A percentile compares a stretch with the other conserved stretches of the same genome.
These are phyloP conservation scores for Drosophila pallidifrons DNA, from an alignment of 1,140 invertebrate species.

Conservation along the genomic window DNA sequence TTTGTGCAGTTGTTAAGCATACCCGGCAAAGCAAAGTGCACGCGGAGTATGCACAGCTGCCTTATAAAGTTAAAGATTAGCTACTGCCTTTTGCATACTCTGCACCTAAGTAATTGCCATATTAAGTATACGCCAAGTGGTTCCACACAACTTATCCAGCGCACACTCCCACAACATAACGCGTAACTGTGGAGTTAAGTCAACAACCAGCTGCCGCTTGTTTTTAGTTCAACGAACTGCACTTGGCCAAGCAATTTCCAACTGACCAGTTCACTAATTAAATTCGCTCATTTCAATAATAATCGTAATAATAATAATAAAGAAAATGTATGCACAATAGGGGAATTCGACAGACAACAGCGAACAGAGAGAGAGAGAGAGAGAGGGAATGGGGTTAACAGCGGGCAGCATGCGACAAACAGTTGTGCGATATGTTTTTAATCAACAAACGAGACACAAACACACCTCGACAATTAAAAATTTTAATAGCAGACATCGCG, in stretches of 20 bases:
- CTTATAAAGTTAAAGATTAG: conserved; percentile 24
- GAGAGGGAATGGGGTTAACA: not conserved
- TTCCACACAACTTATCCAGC: not conserved
- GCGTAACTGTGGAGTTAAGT: conserved; percentile 9
- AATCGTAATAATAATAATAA: conserved; percentile 28
- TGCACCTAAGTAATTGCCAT: conserved; percentile 35
- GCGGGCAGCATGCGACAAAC: not conserved
- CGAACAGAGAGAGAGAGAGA: not conserved
- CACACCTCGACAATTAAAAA: conserved; percentile 55
- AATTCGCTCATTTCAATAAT: conserved; percentile 50
- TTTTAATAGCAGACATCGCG: conserved; percentile 36
- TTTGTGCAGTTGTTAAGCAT: conserved; percentile 23
- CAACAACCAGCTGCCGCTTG: conserved; percentile 25
- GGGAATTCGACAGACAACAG: too few species aligned
- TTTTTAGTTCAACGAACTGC: conserved; percentile 41
- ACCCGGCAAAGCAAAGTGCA: conserved; percentile 10
- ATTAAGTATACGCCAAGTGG: conserved; percentile 45
- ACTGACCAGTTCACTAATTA: conserved; percentile 49
- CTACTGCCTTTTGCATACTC: conserved; percentile 33
- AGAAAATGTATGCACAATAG: not conserved
- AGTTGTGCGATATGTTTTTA: conserved; percentile 57
- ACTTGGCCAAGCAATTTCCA: conserved; percentile 16
- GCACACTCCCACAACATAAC: conserved; percentile 9
- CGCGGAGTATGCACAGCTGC: conserved; percentile 6
- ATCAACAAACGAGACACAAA: conserved; percentile 27